Conservation (phyloP, 92 coral and sea anemone genomes). For the Isaurus tuberculatus region DNA sequence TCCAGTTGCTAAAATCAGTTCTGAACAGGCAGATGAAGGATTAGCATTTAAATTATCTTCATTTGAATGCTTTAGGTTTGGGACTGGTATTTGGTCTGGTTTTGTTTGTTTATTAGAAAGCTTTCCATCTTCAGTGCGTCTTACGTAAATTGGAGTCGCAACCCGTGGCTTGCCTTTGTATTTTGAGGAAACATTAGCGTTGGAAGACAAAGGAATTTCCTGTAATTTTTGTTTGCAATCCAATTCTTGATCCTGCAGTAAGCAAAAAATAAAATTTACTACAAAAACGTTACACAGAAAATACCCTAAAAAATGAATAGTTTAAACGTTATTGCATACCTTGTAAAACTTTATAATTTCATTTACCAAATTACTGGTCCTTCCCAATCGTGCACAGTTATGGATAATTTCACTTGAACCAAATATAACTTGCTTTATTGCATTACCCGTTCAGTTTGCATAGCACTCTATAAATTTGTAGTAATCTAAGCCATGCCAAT, state of each 20-base stretch:
- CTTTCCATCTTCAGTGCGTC: neutral
- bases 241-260: constrained; percentile 18
- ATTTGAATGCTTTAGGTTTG: neutral
- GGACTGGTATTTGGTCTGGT: neutral
- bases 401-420: too few species aligned
- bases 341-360: too few species aligned
- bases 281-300: too few species aligned
- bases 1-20: constrained; percentile 4
- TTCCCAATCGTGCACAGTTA: too few species aligned
- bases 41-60: neutral
- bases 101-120: neutral
- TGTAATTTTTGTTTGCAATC: neutral
- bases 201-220: neutral
- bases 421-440: too few species aligned
- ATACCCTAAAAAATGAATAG: too few species aligned
- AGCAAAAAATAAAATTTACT: neutral
- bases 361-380: too few species aligned
- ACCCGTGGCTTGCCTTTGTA: constrained; percentile 3
- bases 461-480: too few species aligned
- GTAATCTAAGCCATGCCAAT: too few species aligned
- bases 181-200: neutral
- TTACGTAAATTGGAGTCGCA: neutral
- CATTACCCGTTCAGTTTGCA: too few species aligned
- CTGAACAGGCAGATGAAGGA: neutral
- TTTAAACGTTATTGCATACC: too few species aligned